Conservation (phyloP, 2,113 vertebrate species). For the Oriolus oriolus region DNA sequence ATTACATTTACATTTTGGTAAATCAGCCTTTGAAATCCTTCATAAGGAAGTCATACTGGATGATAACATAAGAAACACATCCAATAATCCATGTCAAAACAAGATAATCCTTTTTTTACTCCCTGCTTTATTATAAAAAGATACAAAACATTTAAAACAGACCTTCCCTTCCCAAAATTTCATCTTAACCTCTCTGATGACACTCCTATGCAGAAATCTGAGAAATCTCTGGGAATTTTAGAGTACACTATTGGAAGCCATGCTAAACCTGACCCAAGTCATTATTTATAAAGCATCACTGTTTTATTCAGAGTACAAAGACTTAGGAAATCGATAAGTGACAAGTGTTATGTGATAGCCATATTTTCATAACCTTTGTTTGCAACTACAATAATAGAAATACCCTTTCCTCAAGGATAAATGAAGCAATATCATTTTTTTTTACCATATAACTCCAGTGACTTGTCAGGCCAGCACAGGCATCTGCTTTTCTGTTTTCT, state of each 20-base stretch:
- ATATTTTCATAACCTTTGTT: background rate
- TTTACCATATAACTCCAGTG: background rate
- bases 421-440: background rate
- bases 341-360: background rate
- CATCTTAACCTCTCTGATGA: background rate
- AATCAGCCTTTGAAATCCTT: background rate
- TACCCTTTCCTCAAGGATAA: background rate
- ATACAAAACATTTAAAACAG: background rate
- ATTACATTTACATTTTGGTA: background rate
- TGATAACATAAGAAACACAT: background rate
- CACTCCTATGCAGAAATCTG: background rate
- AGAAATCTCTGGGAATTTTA: background rate
- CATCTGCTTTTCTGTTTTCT: background rate
- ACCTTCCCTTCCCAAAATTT: background rate
- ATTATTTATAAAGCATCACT: background rate
- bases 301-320: background rate
- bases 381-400: background rate
- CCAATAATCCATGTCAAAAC: background rate
- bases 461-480: background rate
- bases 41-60: background rate
- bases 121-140: background rate
- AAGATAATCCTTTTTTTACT: background rate
- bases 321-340: background rate
- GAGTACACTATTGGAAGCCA: background rate
- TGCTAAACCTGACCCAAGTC: background rate